These are phyloP conservation scores for Enteromius fasciolatus DNA, from an alignment of 2,797 vertebrate species.

Conservation along the genomic window DNA sequence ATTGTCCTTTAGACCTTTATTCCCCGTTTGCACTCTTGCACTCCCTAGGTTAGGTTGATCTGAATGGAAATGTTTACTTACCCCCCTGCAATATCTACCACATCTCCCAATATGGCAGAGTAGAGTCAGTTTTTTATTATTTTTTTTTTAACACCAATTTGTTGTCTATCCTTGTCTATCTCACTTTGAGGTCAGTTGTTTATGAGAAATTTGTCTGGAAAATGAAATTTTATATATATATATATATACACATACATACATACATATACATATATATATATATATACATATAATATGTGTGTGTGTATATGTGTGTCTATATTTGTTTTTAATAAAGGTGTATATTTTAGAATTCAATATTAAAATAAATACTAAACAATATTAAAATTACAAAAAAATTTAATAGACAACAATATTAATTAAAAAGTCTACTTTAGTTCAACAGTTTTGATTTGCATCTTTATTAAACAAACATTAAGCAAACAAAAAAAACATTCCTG, in stretches of 20 bases:
- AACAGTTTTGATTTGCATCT: neutral
- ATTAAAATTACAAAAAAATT: neutral
- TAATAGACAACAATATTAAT: neutral
- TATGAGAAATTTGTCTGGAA: neutral
- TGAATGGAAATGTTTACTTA: constrained; percentile 50
- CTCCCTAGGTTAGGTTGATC: constrained; percentile 49
- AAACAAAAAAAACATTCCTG: neutral
- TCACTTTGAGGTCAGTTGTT: neutral
- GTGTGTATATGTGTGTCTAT: too few relatives aligned
- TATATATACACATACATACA: too few relatives aligned
- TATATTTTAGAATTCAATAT: too few relatives aligned
- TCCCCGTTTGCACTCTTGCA: constrained; percentile 30
- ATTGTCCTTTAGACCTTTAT: constrained; percentile 40
- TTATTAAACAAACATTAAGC: neutral
- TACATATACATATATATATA: too few relatives aligned
- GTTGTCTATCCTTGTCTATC: neutral
- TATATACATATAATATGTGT: too few relatives aligned
- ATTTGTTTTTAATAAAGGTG: too few relatives aligned
- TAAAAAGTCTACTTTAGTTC: neutral
- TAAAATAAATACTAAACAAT: too few relatives aligned
- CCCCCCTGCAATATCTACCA: neutral
- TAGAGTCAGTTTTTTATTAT: neutral
- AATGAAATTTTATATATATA: too few relatives aligned
- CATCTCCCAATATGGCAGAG: neutral
- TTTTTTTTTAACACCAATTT: neutral